Evolutionary conservation across 2,113 vertebrate genomes (phyloP).

Genomic region (Elachura formosa): DNA sequence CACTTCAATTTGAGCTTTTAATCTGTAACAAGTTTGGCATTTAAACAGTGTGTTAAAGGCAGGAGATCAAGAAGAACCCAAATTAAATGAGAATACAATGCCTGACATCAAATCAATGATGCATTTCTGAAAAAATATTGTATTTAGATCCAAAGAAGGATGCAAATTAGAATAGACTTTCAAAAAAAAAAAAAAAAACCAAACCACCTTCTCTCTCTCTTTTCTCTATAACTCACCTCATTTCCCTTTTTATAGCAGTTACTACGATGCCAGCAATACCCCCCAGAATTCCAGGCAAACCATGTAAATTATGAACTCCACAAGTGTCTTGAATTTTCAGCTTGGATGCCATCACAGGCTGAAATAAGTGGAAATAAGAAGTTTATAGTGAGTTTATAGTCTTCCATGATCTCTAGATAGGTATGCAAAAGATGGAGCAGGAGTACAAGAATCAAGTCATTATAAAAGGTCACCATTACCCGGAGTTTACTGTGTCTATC

Average conservation of each 20-base stretch:
- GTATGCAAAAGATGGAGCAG: neutral
- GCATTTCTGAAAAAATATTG: neutral
- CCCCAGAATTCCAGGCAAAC: conserved; percentile 90
- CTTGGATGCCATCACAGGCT: conserved; percentile 84
- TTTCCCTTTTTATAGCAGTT: conserved; percentile 33
- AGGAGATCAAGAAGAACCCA: neutral
- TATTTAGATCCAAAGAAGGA: neutral
- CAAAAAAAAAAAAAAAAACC: neutral
- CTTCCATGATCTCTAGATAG: neutral
- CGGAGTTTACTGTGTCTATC: neutral
- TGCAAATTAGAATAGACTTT: neutral
- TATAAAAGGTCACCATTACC: neutral
- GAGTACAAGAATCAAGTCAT: neutral
- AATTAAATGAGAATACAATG: neutral
- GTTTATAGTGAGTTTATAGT: neutral
- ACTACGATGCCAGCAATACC: conserved; percentile 84
- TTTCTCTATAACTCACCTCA: conserved; percentile 46
- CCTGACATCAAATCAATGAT: neutral
- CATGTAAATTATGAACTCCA: conserved; percentile 94
- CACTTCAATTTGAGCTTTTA: neutral
- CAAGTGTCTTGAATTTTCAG: conserved; percentile 92
- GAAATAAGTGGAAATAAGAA: neutral
- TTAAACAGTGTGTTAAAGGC: neutral
- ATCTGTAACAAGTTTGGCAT: neutral
- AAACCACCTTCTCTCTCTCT: neutral